Percentiles rank a stretch among this genome's conserved stretches.
Conservation (phyloP, 1,140 invertebrate species). For the Campodea augens region DNA sequence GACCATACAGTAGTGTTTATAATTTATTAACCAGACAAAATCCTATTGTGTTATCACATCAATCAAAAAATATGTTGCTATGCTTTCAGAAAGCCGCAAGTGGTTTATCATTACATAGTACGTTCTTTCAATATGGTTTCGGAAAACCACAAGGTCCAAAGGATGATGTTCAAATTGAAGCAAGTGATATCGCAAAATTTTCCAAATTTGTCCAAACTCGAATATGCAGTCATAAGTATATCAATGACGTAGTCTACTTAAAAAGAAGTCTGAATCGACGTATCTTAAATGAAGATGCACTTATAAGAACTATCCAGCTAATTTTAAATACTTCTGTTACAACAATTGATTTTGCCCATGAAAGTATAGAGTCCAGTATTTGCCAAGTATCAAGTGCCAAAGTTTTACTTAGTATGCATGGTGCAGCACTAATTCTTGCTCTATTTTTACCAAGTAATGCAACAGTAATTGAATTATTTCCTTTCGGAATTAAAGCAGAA, state of each 20-base stretch:
- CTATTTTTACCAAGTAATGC: slow-evolving; percentile 18
- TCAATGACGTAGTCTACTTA: slow-evolving; percentile 19
- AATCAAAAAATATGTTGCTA: slow-evolving; percentile 1
- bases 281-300: slow-evolving; percentile 28
- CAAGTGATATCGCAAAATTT: slow-evolving; percentile 13
- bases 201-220: slow-evolving; percentile 9
- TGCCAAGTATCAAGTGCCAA: slow-evolving; percentile 17
- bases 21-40: slow-evolving; percentile 11
- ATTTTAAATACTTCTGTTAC: slow-evolving; percentile 17
- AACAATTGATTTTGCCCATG: slow-evolving; percentile 18
- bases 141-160: slow-evolving; percentile 24
- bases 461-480: slow-evolving; percentile 22
- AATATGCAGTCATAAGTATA: background rate
- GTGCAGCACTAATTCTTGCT: slow-evolving; percentile 20
- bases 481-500: slow-evolving; percentile 23
- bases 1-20: slow-evolving; percentile 13
- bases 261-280: slow-evolving; percentile 25
- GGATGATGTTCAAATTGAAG: slow-evolving; percentile 9
- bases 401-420: slow-evolving; percentile 23
- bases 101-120: slow-evolving; percentile 23
- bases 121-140: slow-evolving; percentile 35
- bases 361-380: slow-evolving; percentile 20
- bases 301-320: slow-evolving; percentile 18
- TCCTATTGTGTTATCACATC: slow-evolving; percentile 9
- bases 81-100: slow-evolving; percentile 25